A percentile compares a stretch with the other conserved stretches of the same genome.
Evolutionary conservation across 2,113 vertebrate genomes (phyloP).

Genomic region (Phoxinus phoxinus): DNA sequence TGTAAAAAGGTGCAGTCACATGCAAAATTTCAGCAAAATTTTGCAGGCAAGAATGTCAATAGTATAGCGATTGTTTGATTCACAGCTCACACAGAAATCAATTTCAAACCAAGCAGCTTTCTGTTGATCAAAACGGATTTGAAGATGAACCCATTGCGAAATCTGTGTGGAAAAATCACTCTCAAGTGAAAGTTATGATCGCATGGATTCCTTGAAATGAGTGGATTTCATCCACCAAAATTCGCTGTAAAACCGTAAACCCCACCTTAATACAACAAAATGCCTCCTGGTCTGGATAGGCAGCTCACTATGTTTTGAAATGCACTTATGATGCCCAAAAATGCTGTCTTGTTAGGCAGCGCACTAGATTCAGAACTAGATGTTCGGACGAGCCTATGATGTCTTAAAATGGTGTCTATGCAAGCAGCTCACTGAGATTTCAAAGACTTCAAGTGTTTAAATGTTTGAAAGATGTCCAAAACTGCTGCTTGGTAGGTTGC

Average conservation of each 20-base stretch:
- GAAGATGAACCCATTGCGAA: neutral
- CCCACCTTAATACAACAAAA: neutral
- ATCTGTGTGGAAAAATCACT: neutral
- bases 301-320: conserved; percentile 13
- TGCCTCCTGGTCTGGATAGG: neutral
- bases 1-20: neutral
- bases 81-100: neutral
- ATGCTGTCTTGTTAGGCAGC: neutral
- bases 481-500: neutral
- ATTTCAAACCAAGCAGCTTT: neutral
- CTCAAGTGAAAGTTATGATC: neutral
- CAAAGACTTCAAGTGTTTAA: neutral
- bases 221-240: neutral
- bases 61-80: neutral
- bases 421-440: neutral
- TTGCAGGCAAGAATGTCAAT: neutral
- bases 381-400: neutral
- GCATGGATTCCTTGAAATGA: neutral
- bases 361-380: neutral
- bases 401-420: neutral
- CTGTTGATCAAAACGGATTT: neutral
- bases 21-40: neutral
- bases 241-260: neutral
- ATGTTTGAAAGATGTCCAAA: neutral
- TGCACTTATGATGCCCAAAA: neutral